Evolutionary conservation across 2,888 invertebrate species (phyloP).

Genomic region (Hydrotaea cyrtoneurina): DNA sequence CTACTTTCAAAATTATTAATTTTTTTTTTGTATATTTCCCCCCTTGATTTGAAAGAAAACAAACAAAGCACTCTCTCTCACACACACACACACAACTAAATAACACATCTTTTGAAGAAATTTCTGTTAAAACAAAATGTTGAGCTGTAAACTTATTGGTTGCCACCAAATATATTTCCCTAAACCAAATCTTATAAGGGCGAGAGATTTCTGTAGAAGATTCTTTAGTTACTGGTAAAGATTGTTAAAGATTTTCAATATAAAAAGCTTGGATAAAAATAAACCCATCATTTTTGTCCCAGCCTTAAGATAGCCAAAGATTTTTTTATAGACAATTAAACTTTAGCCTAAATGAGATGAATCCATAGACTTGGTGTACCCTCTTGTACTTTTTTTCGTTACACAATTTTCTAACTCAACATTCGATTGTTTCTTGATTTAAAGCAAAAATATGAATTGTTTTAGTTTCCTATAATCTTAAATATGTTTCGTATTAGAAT

Average conservation of each 20-base stretch:
- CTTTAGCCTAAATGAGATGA: not conserved
- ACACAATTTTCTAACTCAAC: not conserved
- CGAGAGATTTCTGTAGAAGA: not conserved
- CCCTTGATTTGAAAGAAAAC: not conserved
- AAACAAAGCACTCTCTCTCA: not conserved
- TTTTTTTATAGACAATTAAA: not conserved
- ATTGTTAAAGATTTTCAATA: not conserved
- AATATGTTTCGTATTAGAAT: constrained; percentile 52
- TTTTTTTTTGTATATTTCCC: not conserved
- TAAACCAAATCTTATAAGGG: not conserved
- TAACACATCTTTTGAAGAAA: constrained; percentile 15
- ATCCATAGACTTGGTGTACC: not conserved
- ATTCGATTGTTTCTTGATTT: constrained; percentile 21
- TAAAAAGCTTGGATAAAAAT: not conserved
- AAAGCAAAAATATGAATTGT: constrained; percentile 20
- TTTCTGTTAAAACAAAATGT: not conserved
- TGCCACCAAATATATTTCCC: not conserved
- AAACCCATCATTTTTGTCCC: not conserved
- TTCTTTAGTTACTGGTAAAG: not conserved
- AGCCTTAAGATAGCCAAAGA: not conserved
- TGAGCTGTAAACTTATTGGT: not conserved
- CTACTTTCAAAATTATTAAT: constrained; percentile 59
- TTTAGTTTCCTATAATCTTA: constrained; percentile 6
- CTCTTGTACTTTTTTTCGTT: not conserved
- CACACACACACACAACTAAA: not conserved